Evolutionary conservation across 92 coral and sea anemone species (phyloP).

Genomic region (Actinostola sp.): DNA sequence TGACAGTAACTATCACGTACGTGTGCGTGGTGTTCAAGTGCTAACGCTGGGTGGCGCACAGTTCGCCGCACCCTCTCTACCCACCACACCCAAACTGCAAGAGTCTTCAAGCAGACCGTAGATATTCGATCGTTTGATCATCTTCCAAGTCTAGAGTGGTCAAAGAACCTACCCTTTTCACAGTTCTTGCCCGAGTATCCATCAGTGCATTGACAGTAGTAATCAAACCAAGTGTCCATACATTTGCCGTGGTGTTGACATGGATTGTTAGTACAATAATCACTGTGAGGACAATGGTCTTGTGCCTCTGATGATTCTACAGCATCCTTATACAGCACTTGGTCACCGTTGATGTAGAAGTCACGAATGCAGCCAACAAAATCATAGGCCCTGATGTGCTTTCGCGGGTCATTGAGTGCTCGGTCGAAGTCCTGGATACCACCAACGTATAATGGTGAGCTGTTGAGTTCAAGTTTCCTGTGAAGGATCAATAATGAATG

Average conservation of each 20-base stretch:
- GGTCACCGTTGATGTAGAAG: constrained; percentile 70
- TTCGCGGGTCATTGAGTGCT: constrained; percentile 66
- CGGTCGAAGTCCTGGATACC: constrained; percentile 80
- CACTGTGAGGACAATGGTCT: constrained; percentile 81
- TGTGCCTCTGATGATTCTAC: constrained; percentile 56
- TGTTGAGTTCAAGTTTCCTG: constrained; percentile 79
- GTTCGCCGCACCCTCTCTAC: too few species aligned
- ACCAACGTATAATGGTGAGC: constrained; percentile 80
- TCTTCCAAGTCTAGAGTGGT: too few species aligned
- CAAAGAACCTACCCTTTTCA: constrained; percentile 58
- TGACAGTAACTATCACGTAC: too few species aligned
- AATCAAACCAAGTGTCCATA: constrained; percentile 89
- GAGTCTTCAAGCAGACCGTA: too few species aligned
- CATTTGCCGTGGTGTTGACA: constrained; percentile 83
- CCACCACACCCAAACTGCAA: too few species aligned
- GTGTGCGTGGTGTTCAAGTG: too few species aligned
- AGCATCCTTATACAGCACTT: constrained; percentile 49
- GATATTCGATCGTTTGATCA: too few species aligned
- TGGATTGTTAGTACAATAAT: constrained; percentile 54
- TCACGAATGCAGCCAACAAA: constrained; percentile 97
- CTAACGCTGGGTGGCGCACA: too few species aligned
- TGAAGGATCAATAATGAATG: neutral
- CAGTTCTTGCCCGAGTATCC: constrained; percentile 82
- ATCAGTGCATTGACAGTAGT: constrained; percentile 77
- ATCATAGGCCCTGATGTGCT: constrained; percentile 71